Percentiles rank a stretch among this genome's conserved stretches.
phyloP scores from a whole-genome alignment of 2,113 vertebrate genomes.

The Tyrannus savana region DNA sequence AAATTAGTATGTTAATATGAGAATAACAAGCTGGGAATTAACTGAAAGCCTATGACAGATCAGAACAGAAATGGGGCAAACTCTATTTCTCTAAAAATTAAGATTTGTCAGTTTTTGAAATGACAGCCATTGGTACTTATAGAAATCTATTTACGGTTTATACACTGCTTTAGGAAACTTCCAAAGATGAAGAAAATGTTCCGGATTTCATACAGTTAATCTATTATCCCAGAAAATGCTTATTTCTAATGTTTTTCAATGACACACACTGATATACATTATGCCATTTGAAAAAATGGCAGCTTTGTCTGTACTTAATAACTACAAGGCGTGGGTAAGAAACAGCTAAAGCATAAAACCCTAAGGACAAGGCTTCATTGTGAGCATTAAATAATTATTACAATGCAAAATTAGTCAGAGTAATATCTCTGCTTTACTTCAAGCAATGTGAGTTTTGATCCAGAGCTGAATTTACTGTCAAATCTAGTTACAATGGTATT shows the following conservation, averaged over 20 bases:
- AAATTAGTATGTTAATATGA: neutral
- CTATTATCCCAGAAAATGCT: slow-evolving; percentile 61
- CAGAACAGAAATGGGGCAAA: neutral
- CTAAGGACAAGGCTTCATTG: slow-evolving; percentile 75
- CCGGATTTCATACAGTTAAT: slow-evolving; percentile 53
- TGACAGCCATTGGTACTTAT: neutral
- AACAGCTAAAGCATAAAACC: slow-evolving; percentile 76
- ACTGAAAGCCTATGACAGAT: neutral
- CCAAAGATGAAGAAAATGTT: slow-evolving; percentile 36
- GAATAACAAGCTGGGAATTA: neutral
- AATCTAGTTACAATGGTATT: neutral
- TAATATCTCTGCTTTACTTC: slow-evolving; percentile 73
- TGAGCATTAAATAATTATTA: slow-evolving; percentile 78
- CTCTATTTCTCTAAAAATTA: neutral
- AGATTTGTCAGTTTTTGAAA: slow-evolving; percentile 26
- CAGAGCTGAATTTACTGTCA: slow-evolving; percentile 9
- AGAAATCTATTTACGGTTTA: neutral
- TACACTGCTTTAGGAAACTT: neutral
- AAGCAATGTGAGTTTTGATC: slow-evolving; percentile 12
- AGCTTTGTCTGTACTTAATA: slow-evolving; percentile 78
- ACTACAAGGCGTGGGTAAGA: slow-evolving; percentile 77
- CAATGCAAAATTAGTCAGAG: slow-evolving; percentile 77
- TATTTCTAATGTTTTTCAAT: slow-evolving; percentile 72
- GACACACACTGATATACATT: slow-evolving; percentile 75
- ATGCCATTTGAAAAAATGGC: slow-evolving; percentile 72